Conservation (phyloP, 1,140 invertebrate species). For the Microplitis mediator region DNA sequence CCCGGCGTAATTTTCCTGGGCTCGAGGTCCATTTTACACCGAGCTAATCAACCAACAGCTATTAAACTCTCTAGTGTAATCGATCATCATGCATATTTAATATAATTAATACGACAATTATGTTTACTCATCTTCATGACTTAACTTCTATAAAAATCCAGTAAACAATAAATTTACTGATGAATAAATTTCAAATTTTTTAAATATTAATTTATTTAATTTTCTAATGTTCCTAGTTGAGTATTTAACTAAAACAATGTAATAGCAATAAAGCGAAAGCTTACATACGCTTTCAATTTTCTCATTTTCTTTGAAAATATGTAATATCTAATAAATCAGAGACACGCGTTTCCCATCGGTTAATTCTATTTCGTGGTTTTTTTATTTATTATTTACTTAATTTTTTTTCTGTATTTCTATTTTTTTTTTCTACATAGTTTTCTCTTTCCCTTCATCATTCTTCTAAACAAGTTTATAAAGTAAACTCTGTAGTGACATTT, state of each 20-base stretch:
- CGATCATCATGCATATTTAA: no score
- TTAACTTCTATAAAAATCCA: no score
- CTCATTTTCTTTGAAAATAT: background rate
- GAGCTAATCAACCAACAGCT: background rate
- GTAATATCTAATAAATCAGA: constrained; percentile 21
- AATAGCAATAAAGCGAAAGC: constrained; percentile 21
- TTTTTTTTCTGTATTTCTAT: background rate
- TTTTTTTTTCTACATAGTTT: background rate
- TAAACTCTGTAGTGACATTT: constrained; percentile 7
- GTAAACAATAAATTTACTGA: no score
- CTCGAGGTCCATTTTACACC: constrained; percentile 28
- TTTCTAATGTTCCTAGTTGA: no score
- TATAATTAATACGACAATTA: no score
- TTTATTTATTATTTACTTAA: background rate
- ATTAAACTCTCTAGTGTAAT: background rate
- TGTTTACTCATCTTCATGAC: no score
- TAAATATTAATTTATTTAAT: no score
- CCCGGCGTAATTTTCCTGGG: constrained; percentile 17
- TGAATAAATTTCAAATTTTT: no score
- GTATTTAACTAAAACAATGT: background rate
- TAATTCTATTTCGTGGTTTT: background rate
- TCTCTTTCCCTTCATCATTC: background rate
- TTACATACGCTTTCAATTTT: background rate
- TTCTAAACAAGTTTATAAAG: constrained; percentile 16
- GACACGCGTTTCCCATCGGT: constrained; percentile 8